These are phyloP conservation scores for Cephalopterus ornatus DNA, from an alignment of 2,113 vertebrate genomes.

Conservation along the genomic window DNA sequence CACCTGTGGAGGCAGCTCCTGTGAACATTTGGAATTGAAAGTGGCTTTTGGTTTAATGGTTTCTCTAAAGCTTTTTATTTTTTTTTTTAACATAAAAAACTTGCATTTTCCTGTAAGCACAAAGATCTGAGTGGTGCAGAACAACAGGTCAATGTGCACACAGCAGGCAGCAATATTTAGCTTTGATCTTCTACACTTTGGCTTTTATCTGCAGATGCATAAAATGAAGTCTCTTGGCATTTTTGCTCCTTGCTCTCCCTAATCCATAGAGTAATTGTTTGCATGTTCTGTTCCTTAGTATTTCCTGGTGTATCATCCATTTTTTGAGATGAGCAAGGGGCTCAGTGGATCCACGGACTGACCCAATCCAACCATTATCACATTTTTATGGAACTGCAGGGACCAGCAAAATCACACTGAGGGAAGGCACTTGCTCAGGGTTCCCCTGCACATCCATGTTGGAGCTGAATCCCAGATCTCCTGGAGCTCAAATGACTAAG, in stretches of 20 bases:
- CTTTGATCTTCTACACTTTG: not conserved
- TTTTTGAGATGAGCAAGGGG: not conserved
- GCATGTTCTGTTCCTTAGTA: not conserved
- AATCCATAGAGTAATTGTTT: not conserved
- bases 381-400: not conserved
- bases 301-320: not conserved
- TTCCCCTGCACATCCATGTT: fast-evolving
- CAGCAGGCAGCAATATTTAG: not conserved
- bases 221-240: not conserved
- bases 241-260: not conserved
- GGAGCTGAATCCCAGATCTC: not conserved
- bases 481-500: not conserved
- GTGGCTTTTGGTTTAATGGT: slow-evolving; percentile 37
- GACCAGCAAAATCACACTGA: not conserved
- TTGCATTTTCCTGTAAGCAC: slow-evolving; percentile 17
- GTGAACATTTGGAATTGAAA: not conserved
- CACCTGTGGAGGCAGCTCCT: slow-evolving; percentile 46
- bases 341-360: not conserved
- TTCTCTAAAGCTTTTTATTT: not conserved
- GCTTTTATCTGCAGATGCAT: not conserved
- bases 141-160: not conserved
- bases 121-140: not conserved
- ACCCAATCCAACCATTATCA: fast-evolving
- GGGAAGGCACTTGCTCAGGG: not conserved
- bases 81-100: not conserved